Base-by-base conservation (phyloP, 2,113 vertebrate species). In the Clarias gariepinus region DNA sequence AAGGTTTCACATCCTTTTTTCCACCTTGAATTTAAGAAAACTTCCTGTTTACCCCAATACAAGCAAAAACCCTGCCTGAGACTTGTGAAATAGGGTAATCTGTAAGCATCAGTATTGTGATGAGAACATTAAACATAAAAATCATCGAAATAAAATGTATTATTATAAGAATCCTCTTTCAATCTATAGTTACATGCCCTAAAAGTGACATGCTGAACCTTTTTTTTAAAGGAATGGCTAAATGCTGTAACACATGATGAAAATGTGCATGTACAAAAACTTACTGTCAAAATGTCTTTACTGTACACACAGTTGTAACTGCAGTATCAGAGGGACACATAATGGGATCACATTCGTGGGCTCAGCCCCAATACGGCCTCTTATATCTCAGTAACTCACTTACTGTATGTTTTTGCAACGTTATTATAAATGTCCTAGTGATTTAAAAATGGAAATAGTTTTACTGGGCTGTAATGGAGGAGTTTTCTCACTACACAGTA, bases 361-460 rank as follows among this genome's bases (percentile, higher is more conserved):
- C 33, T 41, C 69, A 23, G 4, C 7, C 30, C 7, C 21, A 36
- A 36, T 36, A 3, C 4, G 30, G 5, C 16, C 16, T 69, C 30
- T 4, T 19, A 18, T 19, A 33, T 47, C 47, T 47, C 47, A 47
- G 47, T 47, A 47, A 47, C 18, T 21, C 30, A 36, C 16, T 6
- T 47, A 74, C 10, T 71, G 13, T 55, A 4, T 76, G 16, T 55
- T 61, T 3, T 3, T 74, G 52, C 6, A 13, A 58, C 57, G 13
- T 81, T 57, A 19, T 81, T 88, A 52, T 58, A 84, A 33, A 71
- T n/a, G 52, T 57, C 12, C 52, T 36, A 28, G 63, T 83, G 64
- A 71, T 58, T 73, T 73, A 25, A 1, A 60, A 74, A 41, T 12
- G 30, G 36, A 61, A 60, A 61, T 13, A n/a, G 36, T 66, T 52